Evolutionary conservation across 1,140 invertebrate genomes (phyloP), one percentile per base, ranked within the genome.

Genomic region (Hyphantria cunea): DNA sequence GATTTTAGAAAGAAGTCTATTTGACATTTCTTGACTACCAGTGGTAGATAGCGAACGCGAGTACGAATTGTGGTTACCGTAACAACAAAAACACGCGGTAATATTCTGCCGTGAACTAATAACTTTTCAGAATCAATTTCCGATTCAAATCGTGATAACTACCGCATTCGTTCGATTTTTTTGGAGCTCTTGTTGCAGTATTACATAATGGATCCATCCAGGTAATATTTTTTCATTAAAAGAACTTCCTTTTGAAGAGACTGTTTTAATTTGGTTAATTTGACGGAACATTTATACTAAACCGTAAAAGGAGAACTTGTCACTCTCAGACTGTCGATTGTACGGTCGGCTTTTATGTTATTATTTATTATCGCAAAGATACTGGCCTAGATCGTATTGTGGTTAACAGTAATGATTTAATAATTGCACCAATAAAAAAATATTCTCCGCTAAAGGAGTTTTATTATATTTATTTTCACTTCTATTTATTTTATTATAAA

Each of bases 171-270:
- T 45, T 51, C 39, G 47, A 53, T 44, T 31, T 42, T 51, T 50
- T 32, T 32, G 37, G 25, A 45, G 11, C 52, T 44, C n/a, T 50
- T 52, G 15, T 33, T 44, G 31, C 31, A 60, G 55, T 74, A 82
- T 83, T 86, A 86, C 81, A 87, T 83, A 86, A 87, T 87, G 84
- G 66, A 76, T 55, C 51, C 48, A 55, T 64, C 72, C 45, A 68
- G 70, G 84, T 87, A 65, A 83, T 72, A 64, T 45, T 65, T 60
- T 79, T 75, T 73, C 59, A 56, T 45, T 59, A 64, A 68, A 73
- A 78, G 11, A 69, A 65, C 69, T 70, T 80, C 72, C 74, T 78
- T 67, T 65, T 15, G 42, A 48, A 55, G 34, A 39, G 66, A 14
- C 58, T 58, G 33, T 42, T 60, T 64, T 76, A 71, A 68, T 76